Conservation (phyloP, 1,140 invertebrate species). For the Zaprionus inermis region DNA sequence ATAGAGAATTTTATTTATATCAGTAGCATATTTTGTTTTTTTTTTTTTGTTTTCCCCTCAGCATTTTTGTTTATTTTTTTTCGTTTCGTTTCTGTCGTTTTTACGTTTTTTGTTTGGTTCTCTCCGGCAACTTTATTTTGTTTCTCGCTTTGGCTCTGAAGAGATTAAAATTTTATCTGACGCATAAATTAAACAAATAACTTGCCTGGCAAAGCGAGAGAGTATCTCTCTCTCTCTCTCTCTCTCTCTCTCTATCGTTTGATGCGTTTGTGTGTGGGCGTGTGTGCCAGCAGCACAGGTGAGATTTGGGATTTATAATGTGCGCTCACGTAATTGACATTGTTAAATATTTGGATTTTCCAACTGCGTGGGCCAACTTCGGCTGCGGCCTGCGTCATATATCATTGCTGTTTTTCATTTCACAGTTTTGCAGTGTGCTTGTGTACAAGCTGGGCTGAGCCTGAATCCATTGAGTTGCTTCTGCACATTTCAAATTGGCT, state of each 20-base stretch:
- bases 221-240: neutral
- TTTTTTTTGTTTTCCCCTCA: conserved; percentile 35
- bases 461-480: too few species aligned
- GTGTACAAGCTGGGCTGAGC: conserved; percentile 17
- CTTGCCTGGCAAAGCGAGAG: too few species aligned
- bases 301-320: conserved; percentile 83
- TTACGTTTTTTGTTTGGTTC: conserved; percentile 12
- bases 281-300: conserved; percentile 69
- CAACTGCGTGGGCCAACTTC: conserved; percentile 46
- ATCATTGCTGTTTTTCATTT: neutral
- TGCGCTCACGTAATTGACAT: conserved; percentile 82
- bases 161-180: conserved; percentile 83
- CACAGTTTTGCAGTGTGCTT: conserved; percentile 4
- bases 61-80: neutral
- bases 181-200: conserved; percentile 83
- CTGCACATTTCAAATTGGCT: neutral
- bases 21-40: conserved; percentile 51
- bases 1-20: conserved; percentile 81
- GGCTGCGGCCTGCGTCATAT: conserved; percentile 21
- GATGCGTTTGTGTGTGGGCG: conserved; percentile 18
- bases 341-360: conserved; percentile 82
- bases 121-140: conserved; percentile 66
- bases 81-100: neutral
- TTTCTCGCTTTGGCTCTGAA: conserved; percentile 67
- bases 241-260: too few species aligned